Percentiles rank a stretch among this genome's conserved stretches.
Evolutionary conservation across 2,113 vertebrate genomes (phyloP).

Genomic region (Bubo blakistoni): DNA sequence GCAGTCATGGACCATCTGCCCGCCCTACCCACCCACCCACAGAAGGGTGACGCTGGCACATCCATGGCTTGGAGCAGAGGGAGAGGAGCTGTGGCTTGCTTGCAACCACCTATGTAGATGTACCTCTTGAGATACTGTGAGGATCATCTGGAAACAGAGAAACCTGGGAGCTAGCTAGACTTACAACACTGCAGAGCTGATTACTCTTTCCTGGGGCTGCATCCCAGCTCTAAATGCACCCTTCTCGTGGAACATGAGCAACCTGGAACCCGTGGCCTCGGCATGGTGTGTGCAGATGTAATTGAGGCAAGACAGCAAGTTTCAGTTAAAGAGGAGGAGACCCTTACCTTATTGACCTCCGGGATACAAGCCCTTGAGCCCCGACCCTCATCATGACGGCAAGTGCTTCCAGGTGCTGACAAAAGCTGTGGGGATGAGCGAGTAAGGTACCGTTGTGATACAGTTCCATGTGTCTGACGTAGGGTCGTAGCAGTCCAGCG

Average conservation of each 20-base stretch:
- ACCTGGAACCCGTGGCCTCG: neutral
- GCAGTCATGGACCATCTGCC: neutral
- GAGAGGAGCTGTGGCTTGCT: neutral
- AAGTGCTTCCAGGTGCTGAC: slow-evolving; percentile 97
- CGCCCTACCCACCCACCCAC: neutral
- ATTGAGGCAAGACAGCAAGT: fast-evolving
- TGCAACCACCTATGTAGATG: neutral
- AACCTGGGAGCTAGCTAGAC: neutral
- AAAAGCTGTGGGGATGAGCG: slow-evolving; percentile 93
- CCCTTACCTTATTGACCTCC: slow-evolving; percentile 62
- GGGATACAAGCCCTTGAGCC: neutral
- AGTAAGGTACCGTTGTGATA: slow-evolving; percentile 95
- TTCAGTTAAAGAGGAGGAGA: neutral
- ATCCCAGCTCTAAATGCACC: neutral
- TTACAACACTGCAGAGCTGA: neutral
- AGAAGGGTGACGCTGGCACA: neutral
- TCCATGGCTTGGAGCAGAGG: neutral
- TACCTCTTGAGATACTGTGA: neutral
- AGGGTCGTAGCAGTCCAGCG: slow-evolving; percentile 93
- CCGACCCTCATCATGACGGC: slow-evolving; percentile 80
- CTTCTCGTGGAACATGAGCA: neutral
- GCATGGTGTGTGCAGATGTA: fast-evolving
- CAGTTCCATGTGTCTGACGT: slow-evolving; percentile 90
- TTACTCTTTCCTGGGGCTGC: neutral
- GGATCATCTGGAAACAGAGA: neutral